phyloP scores from a whole-genome alignment of 2,888 invertebrate genomes.

The Drosophila mulleri region DNA sequence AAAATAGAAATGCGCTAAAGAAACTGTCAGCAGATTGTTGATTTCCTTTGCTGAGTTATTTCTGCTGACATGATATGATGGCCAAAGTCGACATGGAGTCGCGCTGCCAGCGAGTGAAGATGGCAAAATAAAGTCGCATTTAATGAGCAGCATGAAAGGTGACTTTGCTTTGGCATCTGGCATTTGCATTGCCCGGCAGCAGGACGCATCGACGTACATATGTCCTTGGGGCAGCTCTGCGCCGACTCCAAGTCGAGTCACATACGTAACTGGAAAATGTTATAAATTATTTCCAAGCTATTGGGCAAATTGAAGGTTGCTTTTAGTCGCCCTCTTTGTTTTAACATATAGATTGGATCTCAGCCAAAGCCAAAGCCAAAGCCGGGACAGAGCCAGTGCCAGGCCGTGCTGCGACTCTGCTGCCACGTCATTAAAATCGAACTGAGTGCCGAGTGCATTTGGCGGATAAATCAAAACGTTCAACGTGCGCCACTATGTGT shows the following conservation, averaged over 20 bases:
- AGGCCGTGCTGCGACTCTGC: slow-evolving; percentile 21
- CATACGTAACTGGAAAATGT: slow-evolving; percentile 66
- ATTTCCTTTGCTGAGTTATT: slow-evolving; percentile 62
- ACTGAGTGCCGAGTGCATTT: slow-evolving; percentile 62
- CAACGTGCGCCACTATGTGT: slow-evolving; percentile 20
- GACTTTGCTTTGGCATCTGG: slow-evolving; percentile 15
- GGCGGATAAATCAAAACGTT: slow-evolving; percentile 69
- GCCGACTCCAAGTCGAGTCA: slow-evolving; percentile 14
- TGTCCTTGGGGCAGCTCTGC: slow-evolving; percentile 27
- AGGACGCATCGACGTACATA: neutral
- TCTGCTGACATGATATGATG: slow-evolving; percentile 69
- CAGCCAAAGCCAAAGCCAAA: slow-evolving; percentile 30
- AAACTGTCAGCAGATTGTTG: slow-evolving; percentile 72
- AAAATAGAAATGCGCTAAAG: slow-evolving; percentile 29
- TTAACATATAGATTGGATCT: slow-evolving; percentile 76
- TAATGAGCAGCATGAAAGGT: slow-evolving; percentile 63
- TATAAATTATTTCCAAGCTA: slow-evolving; percentile 79
- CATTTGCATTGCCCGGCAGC: slow-evolving; percentile 34
- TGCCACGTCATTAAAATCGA: slow-evolving; percentile 71
- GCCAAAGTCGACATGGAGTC: slow-evolving; percentile 33
- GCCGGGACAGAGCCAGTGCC: neutral
- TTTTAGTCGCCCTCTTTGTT: slow-evolving; percentile 66
- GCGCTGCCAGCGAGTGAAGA: neutral
- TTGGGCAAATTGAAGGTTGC: slow-evolving; percentile 76
- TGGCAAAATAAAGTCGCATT: slow-evolving; percentile 64